Evolutionary conservation across 2,797 vertebrate species (phyloP).

Genomic region (Acanthopagrus latus): DNA sequence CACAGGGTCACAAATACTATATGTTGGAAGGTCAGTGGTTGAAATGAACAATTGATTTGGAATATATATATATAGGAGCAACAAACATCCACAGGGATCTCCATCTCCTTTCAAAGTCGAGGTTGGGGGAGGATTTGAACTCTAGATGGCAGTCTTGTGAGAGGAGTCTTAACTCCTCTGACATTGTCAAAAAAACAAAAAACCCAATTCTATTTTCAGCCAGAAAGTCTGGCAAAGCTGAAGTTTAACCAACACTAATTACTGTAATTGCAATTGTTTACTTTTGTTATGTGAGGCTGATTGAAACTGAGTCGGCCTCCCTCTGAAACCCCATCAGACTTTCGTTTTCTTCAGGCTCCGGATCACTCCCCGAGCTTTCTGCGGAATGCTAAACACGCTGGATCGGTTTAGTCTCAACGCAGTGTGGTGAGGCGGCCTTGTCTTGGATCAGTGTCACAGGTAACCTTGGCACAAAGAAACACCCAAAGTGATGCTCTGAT

Average conservation of each 20-base stretch:
- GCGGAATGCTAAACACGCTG: constrained; percentile 55
- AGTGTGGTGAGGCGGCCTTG: constrained; percentile 9
- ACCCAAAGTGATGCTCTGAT: constrained; percentile 17
- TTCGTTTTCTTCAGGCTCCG: constrained; percentile 44
- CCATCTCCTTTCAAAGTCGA: background rate
- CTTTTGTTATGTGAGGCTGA: constrained; percentile 59
- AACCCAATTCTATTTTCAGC: constrained; percentile 19
- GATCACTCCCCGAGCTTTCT: constrained; percentile 25
- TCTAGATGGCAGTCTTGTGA: constrained; percentile 66
- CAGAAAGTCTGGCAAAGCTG: constrained; percentile 38
- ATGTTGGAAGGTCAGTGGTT: background rate
- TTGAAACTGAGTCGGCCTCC: constrained; percentile 49
- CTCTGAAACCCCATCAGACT: constrained; percentile 50
- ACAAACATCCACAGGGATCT: too few relatives aligned
- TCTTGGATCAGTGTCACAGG: constrained; percentile 34
- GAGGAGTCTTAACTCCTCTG: constrained; percentile 13
- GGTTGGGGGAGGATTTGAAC: constrained; percentile 19
- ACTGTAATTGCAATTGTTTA: constrained; percentile 67
- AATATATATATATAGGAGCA: too few relatives aligned
- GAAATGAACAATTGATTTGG: background rate
- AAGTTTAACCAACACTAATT: constrained; percentile 63
- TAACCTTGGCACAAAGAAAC: constrained; percentile 34
- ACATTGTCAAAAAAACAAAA: constrained; percentile 3
- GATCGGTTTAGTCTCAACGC: constrained; percentile 27
- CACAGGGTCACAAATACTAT: background rate